A percentile compares a stretch with the other conserved stretches of the same genome.
These are phyloP conservation scores for Volucella zonaria DNA, from an alignment of 2,888 invertebrate genomes.

Conservation along the genomic window DNA sequence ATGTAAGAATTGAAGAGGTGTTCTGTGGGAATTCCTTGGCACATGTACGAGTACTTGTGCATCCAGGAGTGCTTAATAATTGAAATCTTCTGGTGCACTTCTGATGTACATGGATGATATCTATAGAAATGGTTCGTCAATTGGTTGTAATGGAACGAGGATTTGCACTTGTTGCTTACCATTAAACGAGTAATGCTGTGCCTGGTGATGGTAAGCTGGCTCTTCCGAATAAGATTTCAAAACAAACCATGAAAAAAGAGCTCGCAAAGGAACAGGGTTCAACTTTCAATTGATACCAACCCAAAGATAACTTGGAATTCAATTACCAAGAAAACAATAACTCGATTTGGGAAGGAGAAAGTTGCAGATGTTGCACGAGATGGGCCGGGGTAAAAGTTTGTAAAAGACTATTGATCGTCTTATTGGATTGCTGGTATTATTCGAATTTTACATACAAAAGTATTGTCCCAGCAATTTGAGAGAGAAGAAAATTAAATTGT, in stretches of 20 bases:
- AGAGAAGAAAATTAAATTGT: not conserved
- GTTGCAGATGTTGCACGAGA: not conserved
- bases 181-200: not conserved
- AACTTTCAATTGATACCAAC: constrained; percentile 8
- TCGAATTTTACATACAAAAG: not conserved
- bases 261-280: not conserved
- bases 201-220: not conserved
- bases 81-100: constrained; percentile 64
- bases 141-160: constrained; percentile 46
- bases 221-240: not conserved
- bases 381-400: not conserved
- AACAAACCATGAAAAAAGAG: not conserved
- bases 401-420: constrained; percentile 1
- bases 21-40: constrained; percentile 54
- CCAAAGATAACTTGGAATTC: constrained; percentile 22
- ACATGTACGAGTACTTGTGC: constrained; percentile 39
- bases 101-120: constrained; percentile 7
- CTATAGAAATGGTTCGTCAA: constrained; percentile 51
- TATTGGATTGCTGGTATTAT: not conserved
- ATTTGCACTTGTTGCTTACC: constrained; percentile 44
- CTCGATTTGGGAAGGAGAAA: constrained; percentile 14
- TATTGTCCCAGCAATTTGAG: not conserved
- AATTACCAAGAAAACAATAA: constrained; percentile 31
- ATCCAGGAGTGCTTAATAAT: constrained; percentile 51
- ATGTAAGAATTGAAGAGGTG: constrained; percentile 39